These are phyloP conservation scores for Acropternis orthonyx DNA, from an alignment of 2,797 vertebrate species.

Conservation along the genomic window DNA sequence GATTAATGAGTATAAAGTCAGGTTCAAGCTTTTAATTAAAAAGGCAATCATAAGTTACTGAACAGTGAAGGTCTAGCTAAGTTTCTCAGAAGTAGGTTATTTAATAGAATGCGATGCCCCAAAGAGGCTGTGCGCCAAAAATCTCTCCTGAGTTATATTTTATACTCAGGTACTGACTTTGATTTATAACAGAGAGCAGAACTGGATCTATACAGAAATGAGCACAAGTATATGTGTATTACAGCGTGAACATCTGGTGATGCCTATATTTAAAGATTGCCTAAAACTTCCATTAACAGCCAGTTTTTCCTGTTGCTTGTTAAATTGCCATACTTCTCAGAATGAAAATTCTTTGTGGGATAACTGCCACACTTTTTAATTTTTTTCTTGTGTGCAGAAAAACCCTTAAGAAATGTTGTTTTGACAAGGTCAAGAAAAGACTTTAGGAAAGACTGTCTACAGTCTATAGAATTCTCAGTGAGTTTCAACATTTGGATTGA, in stretches of 20 bases:
- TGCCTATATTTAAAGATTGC: background rate
- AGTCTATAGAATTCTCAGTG: background rate
- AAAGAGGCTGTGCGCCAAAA: slow-evolving; percentile 10
- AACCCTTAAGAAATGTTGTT: background rate
- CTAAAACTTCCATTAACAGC: background rate
- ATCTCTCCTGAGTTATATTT: background rate
- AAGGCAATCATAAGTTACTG: slow-evolving; percentile 32
- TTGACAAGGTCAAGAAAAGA: background rate
- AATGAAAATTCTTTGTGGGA: background rate
- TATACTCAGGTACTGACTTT: background rate
- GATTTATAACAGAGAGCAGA: background rate
- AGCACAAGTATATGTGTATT: background rate
- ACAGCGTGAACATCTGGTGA: background rate
- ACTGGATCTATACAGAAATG: background rate
- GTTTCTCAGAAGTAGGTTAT: slow-evolving; percentile 48
- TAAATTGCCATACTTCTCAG: background rate
- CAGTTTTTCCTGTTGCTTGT: background rate
- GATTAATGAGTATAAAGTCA: slow-evolving; percentile 48
- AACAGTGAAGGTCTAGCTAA: slow-evolving; percentile 22
- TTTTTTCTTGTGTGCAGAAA: background rate
- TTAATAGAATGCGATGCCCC: slow-evolving; percentile 12
- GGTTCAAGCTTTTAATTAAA: slow-evolving; percentile 59
- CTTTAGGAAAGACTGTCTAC: background rate
- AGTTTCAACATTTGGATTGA: background rate
- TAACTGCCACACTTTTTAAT: background rate